These are phyloP conservation scores for Catostomus latipinnis DNA, from an alignment of 2,797 vertebrate species.

Conservation along the genomic window DNA sequence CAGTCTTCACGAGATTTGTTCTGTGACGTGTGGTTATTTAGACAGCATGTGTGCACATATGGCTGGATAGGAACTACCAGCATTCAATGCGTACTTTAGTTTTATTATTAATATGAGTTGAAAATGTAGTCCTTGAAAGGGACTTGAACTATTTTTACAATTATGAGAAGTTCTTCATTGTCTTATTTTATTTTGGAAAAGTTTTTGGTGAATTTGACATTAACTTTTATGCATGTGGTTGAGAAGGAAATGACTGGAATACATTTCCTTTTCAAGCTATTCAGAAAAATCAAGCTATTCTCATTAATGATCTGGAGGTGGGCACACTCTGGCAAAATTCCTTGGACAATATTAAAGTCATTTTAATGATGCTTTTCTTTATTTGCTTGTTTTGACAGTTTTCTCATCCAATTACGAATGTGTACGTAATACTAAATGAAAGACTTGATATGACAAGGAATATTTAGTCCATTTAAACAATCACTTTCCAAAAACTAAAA, in stretches of 20 bases:
- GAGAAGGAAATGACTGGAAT: background rate
- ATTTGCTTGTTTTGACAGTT: background rate
- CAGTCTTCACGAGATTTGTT: background rate
- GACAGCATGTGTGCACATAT: background rate
- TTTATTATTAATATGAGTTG: background rate
- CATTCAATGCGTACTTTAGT: background rate
- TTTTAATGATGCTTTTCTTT: background rate
- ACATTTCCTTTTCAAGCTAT: background rate
- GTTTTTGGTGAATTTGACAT: background rate
- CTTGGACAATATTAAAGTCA: background rate
- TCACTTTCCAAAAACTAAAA: no score
- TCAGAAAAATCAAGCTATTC: background rate
- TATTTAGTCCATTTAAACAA: no score
- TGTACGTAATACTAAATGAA: background rate
- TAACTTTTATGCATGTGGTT: background rate
- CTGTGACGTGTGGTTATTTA: background rate
- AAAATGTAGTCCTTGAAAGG: background rate
- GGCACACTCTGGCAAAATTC: background rate
- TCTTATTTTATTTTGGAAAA: background rate
- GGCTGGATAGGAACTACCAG: constrained; percentile 17
- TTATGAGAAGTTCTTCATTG: background rate
- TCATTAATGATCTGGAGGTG: background rate
- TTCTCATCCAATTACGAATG: background rate
- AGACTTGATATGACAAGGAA: no score
- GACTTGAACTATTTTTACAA: background rate